phyloP scores from a whole-genome alignment of 1,140 invertebrate genomes.

The Tetramorium simillimum region DNA sequence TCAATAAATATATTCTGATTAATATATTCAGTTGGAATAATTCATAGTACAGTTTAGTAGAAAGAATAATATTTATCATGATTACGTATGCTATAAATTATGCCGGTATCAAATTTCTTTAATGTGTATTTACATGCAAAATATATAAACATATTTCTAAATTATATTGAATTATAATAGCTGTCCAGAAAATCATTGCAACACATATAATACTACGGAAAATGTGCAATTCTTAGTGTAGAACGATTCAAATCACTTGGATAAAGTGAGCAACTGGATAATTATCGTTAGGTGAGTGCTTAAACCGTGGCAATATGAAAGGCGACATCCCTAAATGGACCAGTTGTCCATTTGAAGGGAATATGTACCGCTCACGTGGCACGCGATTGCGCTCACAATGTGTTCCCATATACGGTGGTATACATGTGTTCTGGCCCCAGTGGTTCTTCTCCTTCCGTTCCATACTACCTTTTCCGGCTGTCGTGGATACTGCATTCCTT shows the following conservation, averaged over 20 bases:
- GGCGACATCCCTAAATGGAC: conserved; percentile 73
- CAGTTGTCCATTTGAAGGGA: conserved; percentile 69
- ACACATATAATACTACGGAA: too few relatives aligned
- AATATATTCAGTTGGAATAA: neutral
- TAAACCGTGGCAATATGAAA: conserved; percentile 71
- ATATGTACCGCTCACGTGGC: conserved; percentile 74
- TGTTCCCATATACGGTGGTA: conserved; percentile 69
- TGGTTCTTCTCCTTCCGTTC: conserved; percentile 71
- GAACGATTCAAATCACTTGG: neutral
- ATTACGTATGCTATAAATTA: neutral
- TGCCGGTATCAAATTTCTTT: neutral
- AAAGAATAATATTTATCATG: neutral
- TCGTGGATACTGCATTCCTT: conserved; percentile 70
- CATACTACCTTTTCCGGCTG: conserved; percentile 70
- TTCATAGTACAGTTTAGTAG: neutral
- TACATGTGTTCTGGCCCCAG: conserved; percentile 73
- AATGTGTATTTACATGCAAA: neutral
- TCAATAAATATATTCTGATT: neutral
- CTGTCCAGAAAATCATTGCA: neutral
- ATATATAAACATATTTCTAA: neutral
- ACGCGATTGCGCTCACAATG: conserved; percentile 74
- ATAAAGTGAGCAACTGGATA: conserved; percentile 16
- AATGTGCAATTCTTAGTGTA: conserved; percentile 2
- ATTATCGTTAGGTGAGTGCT: conserved; percentile 52
- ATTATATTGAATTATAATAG: neutral